Evolutionary conservation across 2,797 vertebrate genomes (phyloP).

Genomic region (Allobates femoralis): DNA sequence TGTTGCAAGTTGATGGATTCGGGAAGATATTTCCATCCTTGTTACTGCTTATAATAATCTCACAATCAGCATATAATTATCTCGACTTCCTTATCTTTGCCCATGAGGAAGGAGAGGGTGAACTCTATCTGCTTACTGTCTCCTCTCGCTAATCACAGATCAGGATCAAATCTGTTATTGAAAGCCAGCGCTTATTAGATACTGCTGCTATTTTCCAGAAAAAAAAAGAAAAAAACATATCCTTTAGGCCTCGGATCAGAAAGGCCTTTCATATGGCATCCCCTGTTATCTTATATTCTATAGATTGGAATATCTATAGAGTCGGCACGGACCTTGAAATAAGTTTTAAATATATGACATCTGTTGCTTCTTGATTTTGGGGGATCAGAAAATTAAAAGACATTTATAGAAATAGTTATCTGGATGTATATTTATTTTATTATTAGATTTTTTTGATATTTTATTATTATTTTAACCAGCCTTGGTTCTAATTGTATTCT

Average conservation of each 20-base stretch:
- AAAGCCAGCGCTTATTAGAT: conserved; percentile 44
- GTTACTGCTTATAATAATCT: conserved; percentile 6
- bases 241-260: conserved; percentile 36
- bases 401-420: not conserved
- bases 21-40: not conserved
- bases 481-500: conserved; percentile 51
- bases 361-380: too few species aligned
- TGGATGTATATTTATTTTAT: not conserved
- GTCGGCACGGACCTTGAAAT: not conserved
- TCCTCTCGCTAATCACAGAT: conserved; percentile 41
- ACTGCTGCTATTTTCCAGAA: conserved; percentile 46
- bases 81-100: conserved; percentile 33
- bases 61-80: conserved; percentile 38
- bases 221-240: conserved; percentile 45
- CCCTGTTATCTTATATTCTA: not conserved
- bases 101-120: conserved; percentile 18
- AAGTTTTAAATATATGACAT: not conserved
- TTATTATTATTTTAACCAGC: conserved; percentile 11
- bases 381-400: too few species aligned
- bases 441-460: not conserved
- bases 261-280: conserved; percentile 20
- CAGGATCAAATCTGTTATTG: conserved; percentile 36
- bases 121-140: conserved; percentile 7
- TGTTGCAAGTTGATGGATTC: conserved; percentile 36
- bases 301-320: not conserved